Evolutionary conservation across 2,888 invertebrate genomes (phyloP).

Genomic region (Nomada fucata): DNA sequence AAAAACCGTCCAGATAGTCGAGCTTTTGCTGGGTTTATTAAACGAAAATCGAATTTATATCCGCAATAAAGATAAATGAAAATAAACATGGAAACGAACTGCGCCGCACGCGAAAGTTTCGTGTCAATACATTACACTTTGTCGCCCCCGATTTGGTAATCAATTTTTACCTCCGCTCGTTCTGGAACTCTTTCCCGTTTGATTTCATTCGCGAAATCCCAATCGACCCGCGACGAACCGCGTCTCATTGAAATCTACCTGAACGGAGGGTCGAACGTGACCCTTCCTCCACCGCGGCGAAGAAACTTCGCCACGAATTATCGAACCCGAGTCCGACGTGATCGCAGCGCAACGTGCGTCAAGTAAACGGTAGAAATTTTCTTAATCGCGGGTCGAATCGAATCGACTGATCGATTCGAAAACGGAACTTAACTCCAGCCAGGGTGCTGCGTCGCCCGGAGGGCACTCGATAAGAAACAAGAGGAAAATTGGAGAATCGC

Average conservation of each 20-base stretch:
- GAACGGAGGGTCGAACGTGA: too few relatives aligned
- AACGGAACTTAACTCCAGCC: constrained; percentile 19
- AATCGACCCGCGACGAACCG: too few relatives aligned
- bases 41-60: neutral
- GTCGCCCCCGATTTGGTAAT: neutral
- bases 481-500: constrained; percentile 33
- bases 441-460: neutral
- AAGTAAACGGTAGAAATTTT: too few relatives aligned
- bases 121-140: neutral
- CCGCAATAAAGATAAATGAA: neutral
- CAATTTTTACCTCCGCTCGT: neutral
- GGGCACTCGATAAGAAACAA: constrained; percentile 46
- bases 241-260: too few relatives aligned
- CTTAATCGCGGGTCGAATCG: too few relatives aligned
- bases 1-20: neutral
- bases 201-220: too few relatives aligned
- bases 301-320: too few relatives aligned
- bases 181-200: too few relatives aligned
- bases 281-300: too few relatives aligned
- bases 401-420: neutral
- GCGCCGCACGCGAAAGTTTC: neutral
- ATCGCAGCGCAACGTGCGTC: too few relatives aligned
- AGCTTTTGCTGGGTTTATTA: neutral
- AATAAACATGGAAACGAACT: neutral
- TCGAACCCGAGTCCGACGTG: too few relatives aligned